Evolutionary conservation across 2,888 invertebrate species (phyloP).

Genomic region (Micropterix aruncella): DNA sequence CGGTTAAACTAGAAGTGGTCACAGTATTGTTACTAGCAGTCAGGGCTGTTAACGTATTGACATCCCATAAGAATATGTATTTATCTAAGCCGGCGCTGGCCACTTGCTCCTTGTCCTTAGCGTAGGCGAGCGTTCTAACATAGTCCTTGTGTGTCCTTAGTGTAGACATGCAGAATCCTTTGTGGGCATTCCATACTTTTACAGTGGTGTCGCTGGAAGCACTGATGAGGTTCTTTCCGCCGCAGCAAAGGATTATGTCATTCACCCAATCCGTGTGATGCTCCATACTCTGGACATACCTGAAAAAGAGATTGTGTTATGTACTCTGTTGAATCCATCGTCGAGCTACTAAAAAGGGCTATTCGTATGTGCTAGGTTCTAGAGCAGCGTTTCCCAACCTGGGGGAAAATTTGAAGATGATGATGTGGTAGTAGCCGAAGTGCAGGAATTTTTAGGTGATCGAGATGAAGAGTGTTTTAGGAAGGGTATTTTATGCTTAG

Average conservation of each 20-base stretch:
- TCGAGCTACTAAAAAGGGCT: too few relatives aligned
- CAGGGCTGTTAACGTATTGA: conserved; percentile 90
- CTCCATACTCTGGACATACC: conserved; percentile 94
- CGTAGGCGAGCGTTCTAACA: conserved; percentile 95
- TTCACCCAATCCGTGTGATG: conserved; percentile 99
- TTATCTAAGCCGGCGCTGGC: conserved; percentile 96
- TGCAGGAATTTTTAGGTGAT: too few relatives aligned
- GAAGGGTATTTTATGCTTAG: too few relatives aligned
- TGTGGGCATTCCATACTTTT: conserved; percentile 99
- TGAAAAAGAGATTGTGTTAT: too few relatives aligned
- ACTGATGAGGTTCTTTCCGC: conserved; percentile 93
- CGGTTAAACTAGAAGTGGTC: conserved; percentile 91
- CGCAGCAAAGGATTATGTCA: conserved; percentile 95
- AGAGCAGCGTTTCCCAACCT: too few relatives aligned
- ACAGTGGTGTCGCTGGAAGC: conserved; percentile 99
- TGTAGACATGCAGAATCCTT: conserved; percentile 99
- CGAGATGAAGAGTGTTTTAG: too few relatives aligned
- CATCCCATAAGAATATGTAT: conserved; percentile 97
- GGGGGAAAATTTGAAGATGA: too few relatives aligned
- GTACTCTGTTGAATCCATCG: too few relatives aligned
- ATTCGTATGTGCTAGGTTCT: too few relatives aligned
- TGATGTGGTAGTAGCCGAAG: too few relatives aligned
- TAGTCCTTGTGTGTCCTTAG: conserved; percentile 96
- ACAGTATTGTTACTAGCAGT: conserved; percentile 98
- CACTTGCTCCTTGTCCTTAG: conserved; percentile 88